phyloP scores from a whole-genome alignment of 2,113 vertebrate species.

The Xiphias gladius region DNA sequence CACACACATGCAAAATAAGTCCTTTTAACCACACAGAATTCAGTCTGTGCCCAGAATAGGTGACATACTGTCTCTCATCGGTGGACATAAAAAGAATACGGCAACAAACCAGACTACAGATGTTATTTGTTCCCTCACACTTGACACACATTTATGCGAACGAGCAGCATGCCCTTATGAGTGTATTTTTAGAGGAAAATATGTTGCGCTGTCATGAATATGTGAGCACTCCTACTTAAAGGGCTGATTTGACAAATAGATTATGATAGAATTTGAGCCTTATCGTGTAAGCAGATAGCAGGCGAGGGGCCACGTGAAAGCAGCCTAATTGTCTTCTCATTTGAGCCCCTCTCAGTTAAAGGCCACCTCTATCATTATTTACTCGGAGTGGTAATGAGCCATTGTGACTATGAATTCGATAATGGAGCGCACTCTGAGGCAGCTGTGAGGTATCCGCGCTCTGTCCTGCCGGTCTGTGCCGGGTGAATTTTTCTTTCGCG shows the following conservation, averaged over 20 bases:
- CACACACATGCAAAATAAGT: constrained; percentile 2
- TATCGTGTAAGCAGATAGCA: constrained; percentile 52
- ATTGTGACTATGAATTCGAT: constrained; percentile 45
- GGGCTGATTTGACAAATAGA: constrained; percentile 74
- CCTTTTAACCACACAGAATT: neutral
- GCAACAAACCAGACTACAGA: constrained; percentile 36
- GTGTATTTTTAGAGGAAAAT: constrained; percentile 72
- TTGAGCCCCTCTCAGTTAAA: constrained; percentile 45
- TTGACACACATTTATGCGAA: constrained; percentile 56
- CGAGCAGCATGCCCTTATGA: constrained; percentile 40
- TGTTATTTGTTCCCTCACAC: constrained; percentile 50
- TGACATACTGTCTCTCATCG: constrained; percentile 25
- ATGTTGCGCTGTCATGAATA: constrained; percentile 57
- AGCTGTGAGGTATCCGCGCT: constrained; percentile 41
- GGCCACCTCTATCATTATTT: constrained; percentile 62
- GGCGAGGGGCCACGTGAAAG: constrained; percentile 17
- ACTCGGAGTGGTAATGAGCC: constrained; percentile 49
- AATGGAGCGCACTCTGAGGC: constrained; percentile 38
- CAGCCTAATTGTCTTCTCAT: constrained; percentile 56
- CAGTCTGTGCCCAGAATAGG: constrained; percentile 8
- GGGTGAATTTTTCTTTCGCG: constrained; percentile 13
- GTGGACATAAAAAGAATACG: constrained; percentile 11
- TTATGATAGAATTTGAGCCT: constrained; percentile 64
- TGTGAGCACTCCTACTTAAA: constrained; percentile 46
- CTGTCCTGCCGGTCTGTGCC: constrained; percentile 32